Evolutionary conservation across 2,797 vertebrate genomes (phyloP).

Genomic region (Sternotherus odoratus): DNA sequence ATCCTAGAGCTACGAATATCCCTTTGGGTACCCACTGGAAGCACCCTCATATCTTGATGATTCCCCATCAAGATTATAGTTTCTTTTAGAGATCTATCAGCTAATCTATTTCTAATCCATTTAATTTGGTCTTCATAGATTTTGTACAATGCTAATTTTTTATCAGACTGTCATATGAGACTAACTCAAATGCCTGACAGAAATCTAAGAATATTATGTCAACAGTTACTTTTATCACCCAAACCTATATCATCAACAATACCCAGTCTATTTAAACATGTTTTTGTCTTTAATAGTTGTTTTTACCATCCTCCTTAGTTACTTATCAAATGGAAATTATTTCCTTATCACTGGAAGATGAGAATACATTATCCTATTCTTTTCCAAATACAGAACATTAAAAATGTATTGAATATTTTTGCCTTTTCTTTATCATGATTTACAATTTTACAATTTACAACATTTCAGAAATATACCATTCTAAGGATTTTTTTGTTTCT

Average conservation of each 20-base stretch:
- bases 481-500: background rate
- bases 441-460: background rate
- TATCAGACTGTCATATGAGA: background rate
- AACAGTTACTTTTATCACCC: background rate
- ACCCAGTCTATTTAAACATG: background rate
- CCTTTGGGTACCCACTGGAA: background rate
- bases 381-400: background rate
- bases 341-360: background rate
- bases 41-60: background rate
- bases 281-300: background rate
- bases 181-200: background rate
- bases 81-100: background rate
- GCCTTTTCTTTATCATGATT: background rate
- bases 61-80: background rate
- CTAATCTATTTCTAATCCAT: background rate
- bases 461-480: background rate
- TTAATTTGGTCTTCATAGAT: background rate
- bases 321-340: background rate
- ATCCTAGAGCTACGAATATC: background rate
- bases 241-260: constrained; percentile 15
- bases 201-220: background rate
- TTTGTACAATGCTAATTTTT: background rate
- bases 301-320: background rate
- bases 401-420: background rate
- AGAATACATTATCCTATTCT: background rate